Base-by-base conservation (phyloP, 1,140 invertebrate genomes). In the Drosophila ambigua region DNA sequence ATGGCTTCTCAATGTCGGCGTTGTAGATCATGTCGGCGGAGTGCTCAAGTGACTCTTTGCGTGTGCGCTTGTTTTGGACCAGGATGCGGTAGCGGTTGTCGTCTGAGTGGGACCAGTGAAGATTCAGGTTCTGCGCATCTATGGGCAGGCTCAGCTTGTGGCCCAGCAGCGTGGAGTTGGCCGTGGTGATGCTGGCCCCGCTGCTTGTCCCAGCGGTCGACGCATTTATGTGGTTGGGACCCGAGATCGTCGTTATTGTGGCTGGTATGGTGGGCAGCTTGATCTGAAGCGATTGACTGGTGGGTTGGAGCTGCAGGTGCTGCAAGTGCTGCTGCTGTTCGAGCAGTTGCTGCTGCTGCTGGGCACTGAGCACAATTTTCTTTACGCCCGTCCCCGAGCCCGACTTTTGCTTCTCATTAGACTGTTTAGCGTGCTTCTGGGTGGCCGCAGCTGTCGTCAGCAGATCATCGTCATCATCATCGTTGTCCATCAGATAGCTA, bases 11-110 rank as follows among this genome's bases (percentile, higher is more conserved):
- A 23, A 91, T 90, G 44, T 92, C 90, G 11, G 88, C 88, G 62
- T 90, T 92, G 58, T 92, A 92, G 58, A 92, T 91, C 91, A 92
- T 92, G 39, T 92, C 91, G 9, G 87, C 90, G 23, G 91, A 92
- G 49, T 92, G 91, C 66, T 91, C 88, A 35, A 92, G 59, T 5
- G 90, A 91, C 57, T 92, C 91, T 45, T 91, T 91, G 44, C 90
- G 85, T 66, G 84, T 91, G 4, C 90, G 73, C 68, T 91, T 90
- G 57, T 91, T 91, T 63, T 91, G 90, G 54, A 91, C 80, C 28
- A 91, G 68, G 16, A 91, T 91, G 26, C 90, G 84, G 66, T 91
- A 91, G 13, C 85, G 85, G 74, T 91, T 91, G 72, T 91, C 91
- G 23, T 91, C 90, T 52, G 82, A 76, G 15, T 87, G 82, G 24